Percentiles rank a stretch among this genome's conserved stretches.
Evolutionary conservation across 2,888 invertebrate genomes (phyloP).

Genomic region (Oscheius sp.): DNA sequence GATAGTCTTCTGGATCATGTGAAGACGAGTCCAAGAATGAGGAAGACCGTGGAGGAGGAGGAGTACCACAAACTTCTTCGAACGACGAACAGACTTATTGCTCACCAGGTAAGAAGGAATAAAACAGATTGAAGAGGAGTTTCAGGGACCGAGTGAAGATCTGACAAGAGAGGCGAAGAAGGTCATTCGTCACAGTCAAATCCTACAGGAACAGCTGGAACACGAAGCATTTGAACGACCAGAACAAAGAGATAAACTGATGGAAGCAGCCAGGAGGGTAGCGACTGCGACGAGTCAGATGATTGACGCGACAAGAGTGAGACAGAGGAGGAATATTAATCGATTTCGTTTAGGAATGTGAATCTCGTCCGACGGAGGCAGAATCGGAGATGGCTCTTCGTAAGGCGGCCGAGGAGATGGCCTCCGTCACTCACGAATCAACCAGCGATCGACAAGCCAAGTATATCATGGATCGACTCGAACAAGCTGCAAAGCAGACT

Average conservation of each 20-base stretch:
- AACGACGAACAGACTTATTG: slow-evolving; percentile 87
- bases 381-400: slow-evolving; percentile 76
- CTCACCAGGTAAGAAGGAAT: slow-evolving; percentile 68
- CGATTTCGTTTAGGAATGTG: slow-evolving; percentile 45
- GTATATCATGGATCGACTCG: slow-evolving; percentile 58
- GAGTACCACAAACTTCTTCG: slow-evolving; percentile 88
- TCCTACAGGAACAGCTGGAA: slow-evolving; percentile 78
- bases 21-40: slow-evolving; percentile 76
- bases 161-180: slow-evolving; percentile 71
- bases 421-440: slow-evolving; percentile 85
- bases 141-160: slow-evolving; percentile 50
- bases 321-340: too few relatives aligned
- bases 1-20: slow-evolving; percentile 90
- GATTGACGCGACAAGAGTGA: slow-evolving; percentile 82
- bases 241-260: slow-evolving; percentile 85
- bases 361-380: slow-evolving; percentile 56
- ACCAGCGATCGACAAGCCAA: slow-evolving; percentile 73
- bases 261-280: slow-evolving; percentile 90
- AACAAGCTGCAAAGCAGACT: slow-evolving; percentile 67
- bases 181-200: slow-evolving; percentile 65
- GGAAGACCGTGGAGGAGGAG: slow-evolving; percentile 75
- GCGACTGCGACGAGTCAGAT: slow-evolving; percentile 96
- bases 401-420: slow-evolving; percentile 89
- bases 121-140: background rate
- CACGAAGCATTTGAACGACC: slow-evolving; percentile 83